These are phyloP conservation scores for Drosophila tsacasi DNA, from an alignment of 1,140 invertebrate genomes.

Conservation along the genomic window DNA sequence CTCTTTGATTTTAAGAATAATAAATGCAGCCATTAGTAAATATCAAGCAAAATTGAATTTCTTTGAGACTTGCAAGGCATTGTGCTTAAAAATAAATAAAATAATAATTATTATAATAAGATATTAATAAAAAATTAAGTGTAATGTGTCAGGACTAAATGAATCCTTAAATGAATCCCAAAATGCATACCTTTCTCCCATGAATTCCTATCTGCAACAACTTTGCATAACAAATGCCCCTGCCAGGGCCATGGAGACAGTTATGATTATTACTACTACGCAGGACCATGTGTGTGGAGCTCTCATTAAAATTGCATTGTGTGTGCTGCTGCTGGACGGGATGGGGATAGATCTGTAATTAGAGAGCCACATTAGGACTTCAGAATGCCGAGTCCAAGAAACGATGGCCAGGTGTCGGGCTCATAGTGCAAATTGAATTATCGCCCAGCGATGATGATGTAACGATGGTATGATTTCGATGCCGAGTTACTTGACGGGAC, in stretches of 20 bases:
- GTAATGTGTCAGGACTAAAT: background rate
- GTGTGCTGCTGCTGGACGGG: constrained; percentile 4
- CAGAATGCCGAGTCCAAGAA: constrained; percentile 44
- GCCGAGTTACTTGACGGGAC: constrained; percentile 20
- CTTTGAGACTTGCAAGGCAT: too few relatives aligned
- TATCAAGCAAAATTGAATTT: too few relatives aligned
- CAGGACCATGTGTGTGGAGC: constrained; percentile 10
- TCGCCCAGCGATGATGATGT: constrained; percentile 51
- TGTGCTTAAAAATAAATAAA: too few relatives aligned
- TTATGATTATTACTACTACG: constrained; percentile 21
- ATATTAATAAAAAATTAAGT: background rate
- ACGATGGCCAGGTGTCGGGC: constrained; percentile 70
- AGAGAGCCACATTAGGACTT: constrained; percentile 40
- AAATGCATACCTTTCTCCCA: background rate
- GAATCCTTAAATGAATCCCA: background rate
- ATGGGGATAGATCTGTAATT: constrained; percentile 38
- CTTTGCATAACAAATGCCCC: constrained; percentile 63
- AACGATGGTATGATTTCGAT: constrained; percentile 33
- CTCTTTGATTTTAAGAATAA: too few relatives aligned
- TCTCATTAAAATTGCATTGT: constrained; percentile 75
- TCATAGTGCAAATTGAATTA: constrained; percentile 74
- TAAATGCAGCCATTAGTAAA: too few relatives aligned
- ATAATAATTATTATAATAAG: too few relatives aligned
- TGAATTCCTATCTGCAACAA: constrained; percentile 7
- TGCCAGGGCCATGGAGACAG: constrained; percentile 15